Percentiles rank a stretch among this genome's conserved stretches.
Conservation (phyloP, 1,140 invertebrate species). For the Caenorhabditis inopinata region DNA sequence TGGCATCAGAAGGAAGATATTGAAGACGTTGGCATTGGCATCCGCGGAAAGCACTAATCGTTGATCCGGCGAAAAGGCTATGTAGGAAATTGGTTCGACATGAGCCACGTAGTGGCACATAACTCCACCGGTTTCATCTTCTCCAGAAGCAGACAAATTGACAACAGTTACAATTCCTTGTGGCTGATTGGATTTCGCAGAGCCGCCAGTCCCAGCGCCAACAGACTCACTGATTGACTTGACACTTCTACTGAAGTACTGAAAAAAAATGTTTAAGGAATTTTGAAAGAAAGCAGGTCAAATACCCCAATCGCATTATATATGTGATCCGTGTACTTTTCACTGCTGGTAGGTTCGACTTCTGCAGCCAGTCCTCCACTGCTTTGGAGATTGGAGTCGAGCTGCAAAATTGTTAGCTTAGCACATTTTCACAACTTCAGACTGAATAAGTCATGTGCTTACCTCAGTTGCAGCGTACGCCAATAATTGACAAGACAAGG, state of each 20-base stretch:
- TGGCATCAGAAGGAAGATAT: conserved; percentile 88
- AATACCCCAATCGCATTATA: not conserved
- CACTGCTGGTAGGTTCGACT: not conserved
- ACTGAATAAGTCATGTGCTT: no score
- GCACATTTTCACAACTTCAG: no score
- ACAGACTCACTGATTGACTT: conserved; percentile 87
- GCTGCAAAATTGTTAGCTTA: no score
- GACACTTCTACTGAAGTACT: conserved; percentile 72
- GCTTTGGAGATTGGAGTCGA: not conserved
- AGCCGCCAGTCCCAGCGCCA: conserved; percentile 68
- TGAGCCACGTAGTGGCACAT: conserved; percentile 93
- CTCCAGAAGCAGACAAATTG: conserved; percentile 75
- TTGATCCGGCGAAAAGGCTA: conserved; percentile 88
- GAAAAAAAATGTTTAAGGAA: conserved; percentile 59
- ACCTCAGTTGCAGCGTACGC: conserved; percentile 78
- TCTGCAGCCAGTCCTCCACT: conserved; percentile 12
- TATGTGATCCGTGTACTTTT: conserved; percentile 5
- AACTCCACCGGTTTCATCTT: not conserved
- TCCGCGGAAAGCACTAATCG: conserved; percentile 87
- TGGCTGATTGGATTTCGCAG: not conserved
- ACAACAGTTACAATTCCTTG: conserved; percentile 82
- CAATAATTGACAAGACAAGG: conserved; percentile 77
- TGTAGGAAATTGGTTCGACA: conserved; percentile 80
- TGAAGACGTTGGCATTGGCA: conserved; percentile 89
- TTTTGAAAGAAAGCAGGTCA: not conserved